Evolutionary conservation across 2,113 vertebrate species (phyloP), one percentile per base, ranked within the genome.

Genomic region (Thryonomys swinderianus): DNA sequence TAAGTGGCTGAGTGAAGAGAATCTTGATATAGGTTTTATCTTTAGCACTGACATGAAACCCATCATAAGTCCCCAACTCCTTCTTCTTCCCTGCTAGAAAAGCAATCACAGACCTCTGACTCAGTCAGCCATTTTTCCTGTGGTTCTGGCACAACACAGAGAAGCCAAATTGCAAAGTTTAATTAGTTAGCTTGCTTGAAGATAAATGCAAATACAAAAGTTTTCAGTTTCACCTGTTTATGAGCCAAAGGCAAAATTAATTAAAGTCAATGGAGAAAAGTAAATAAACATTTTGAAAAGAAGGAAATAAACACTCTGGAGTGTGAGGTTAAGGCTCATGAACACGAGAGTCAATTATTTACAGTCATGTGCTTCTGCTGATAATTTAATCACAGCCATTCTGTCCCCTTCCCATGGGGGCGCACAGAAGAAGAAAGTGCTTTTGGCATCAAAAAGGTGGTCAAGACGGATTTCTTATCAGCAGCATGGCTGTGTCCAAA

Each of bases 201-300:
- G 12, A 95, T 94, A 96, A 97, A 81, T 95, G 91, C 88, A 96
- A 96, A 94, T 94, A 94, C 82, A 88, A 95, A 96, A 89, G 92
- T 97, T 97, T 62, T 80, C 73, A 74, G 53, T 95, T 97, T 97
- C 91, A 98, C 93, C 91, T 96, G 90, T 40, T 40, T 97, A 84
- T 96, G 91, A 98, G 95, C 88, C 96, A 74, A 84, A 83, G 96
- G 96, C 93, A 86, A 97, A 96, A 96, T 97, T 98, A 98, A 98
- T 98, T 97, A 98, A 98, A 97, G 96, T 37, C 96, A 97, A 90
- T 53, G 81, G 88, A 96, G 92, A 96, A 97, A 96, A 97, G 90
- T 94, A 98, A 98, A 98, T 81, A 97, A 97, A 87, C 84, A 91
- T 88, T 97, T 93, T 90, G 66, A 96, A 97, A 96, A 89, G 97